Evolutionary conservation across 2,888 invertebrate species (phyloP).

Genomic region (Empis stercorea): DNA sequence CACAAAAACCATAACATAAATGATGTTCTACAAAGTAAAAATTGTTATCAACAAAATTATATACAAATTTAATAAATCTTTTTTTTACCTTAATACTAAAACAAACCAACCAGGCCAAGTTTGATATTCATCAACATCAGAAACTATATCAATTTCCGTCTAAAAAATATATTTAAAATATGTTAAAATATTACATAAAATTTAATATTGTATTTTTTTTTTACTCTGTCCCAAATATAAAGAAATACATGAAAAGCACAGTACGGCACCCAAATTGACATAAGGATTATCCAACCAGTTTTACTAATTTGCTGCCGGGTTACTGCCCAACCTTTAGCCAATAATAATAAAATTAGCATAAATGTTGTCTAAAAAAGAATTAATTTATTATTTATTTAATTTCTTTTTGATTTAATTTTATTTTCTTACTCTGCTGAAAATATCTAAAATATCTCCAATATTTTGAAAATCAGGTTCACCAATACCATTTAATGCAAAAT

Average conservation of each 20-base stretch:
- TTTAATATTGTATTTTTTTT: slow-evolving; percentile 20
- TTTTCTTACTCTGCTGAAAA: slow-evolving; percentile 66
- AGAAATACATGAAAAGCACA: slow-evolving; percentile 81
- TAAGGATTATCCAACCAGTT: slow-evolving; percentile 47
- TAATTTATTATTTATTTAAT: neutral
- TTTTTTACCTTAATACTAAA: slow-evolving; percentile 51
- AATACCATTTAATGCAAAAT: slow-evolving; percentile 81
- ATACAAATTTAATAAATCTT: neutral
- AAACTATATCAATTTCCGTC: slow-evolving; percentile 92
- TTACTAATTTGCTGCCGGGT: slow-evolving; percentile 79
- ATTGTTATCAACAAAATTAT: neutral
- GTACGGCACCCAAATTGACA: slow-evolving; percentile 75
- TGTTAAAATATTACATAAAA: neutral
- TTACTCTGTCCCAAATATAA: slow-evolving; percentile 93
- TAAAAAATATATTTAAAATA: slow-evolving; percentile 34
- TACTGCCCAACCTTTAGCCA: slow-evolving; percentile 97
- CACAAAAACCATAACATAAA: slow-evolving; percentile 83
- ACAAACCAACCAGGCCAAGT: slow-evolving; percentile 97
- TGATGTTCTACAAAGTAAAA: slow-evolving; percentile 54
- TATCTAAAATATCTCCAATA: slow-evolving; percentile 85
- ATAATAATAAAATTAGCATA: slow-evolving; percentile 77
- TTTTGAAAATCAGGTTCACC: slow-evolving; percentile 72
- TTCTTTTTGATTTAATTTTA: neutral
- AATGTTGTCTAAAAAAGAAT: slow-evolving; percentile 68
- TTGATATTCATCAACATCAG: slow-evolving; percentile 94